Conservation (phyloP, 2,113 vertebrate species). For the Ovis canadensis region DNA sequence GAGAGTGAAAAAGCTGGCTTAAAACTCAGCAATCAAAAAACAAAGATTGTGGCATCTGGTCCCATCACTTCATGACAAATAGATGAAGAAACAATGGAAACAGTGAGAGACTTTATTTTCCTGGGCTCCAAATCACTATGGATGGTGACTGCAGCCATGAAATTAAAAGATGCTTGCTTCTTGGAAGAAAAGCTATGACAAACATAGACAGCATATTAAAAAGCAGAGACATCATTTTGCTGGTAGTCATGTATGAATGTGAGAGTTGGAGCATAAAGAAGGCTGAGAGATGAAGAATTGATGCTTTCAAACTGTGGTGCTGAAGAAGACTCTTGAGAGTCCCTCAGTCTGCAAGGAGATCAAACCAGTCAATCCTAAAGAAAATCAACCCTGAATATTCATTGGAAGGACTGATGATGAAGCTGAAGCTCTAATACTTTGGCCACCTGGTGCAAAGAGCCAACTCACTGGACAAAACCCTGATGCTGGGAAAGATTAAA, state of each 20-base stretch:
- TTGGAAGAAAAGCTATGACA: not conserved
- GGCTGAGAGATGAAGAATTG: not conserved
- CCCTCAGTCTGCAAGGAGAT: not conserved
- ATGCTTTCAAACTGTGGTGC: not conserved
- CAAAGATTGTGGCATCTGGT: not conserved
- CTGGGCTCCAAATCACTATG: not conserved
- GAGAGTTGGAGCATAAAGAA: not conserved
- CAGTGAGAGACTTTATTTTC: not conserved
- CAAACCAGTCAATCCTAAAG: not conserved
- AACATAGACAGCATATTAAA: not conserved
- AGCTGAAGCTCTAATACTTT: not conserved
- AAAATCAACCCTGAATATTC: not conserved
- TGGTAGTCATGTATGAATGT: not conserved
- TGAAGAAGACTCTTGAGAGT: not conserved
- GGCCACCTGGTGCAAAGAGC: not conserved
- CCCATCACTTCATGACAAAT: not conserved
- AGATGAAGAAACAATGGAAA: not conserved
- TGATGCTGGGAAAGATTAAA: not conserved
- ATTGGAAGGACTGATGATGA: not conserved
- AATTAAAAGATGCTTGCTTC: not conserved
- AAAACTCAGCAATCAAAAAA: not conserved
- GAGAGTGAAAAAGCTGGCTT: not conserved
- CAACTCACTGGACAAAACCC: not conserved
- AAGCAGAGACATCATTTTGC: not conserved
- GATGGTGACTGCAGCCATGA: not conserved